A percentile compares a stretch with the other conserved stretches of the same genome.
Conservation (phyloP, 2,888 invertebrate genomes). For the Acanthacorydalis orientalis region DNA sequence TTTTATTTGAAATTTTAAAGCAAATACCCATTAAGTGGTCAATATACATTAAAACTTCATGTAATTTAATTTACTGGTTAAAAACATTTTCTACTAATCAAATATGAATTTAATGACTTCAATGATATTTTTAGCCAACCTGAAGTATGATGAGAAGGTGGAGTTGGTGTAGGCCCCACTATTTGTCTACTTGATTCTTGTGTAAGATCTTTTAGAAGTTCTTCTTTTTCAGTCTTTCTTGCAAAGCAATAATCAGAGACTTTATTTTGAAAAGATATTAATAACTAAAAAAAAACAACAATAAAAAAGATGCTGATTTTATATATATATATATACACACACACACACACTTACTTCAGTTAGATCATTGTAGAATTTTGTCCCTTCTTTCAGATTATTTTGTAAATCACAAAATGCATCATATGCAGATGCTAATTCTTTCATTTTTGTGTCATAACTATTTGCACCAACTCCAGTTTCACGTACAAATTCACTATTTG, state of each 20-base stretch:
- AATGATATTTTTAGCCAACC: neutral
- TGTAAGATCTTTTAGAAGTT: constrained; percentile 85
- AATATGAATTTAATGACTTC: too few relatives aligned
- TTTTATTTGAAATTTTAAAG: too few relatives aligned
- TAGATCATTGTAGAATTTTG: constrained; percentile 87
- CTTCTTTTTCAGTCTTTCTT: constrained; percentile 97
- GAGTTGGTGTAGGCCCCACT: constrained; percentile 32
- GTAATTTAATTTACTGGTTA: too few relatives aligned
- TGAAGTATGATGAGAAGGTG: constrained; percentile 37
- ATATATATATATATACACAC: too few relatives aligned
- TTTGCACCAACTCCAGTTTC: constrained; percentile 47
- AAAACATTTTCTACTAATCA: neutral
- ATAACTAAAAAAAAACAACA: constrained; percentile 37
- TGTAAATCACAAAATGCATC: constrained; percentile 86
- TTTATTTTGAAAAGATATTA: constrained; percentile 93
- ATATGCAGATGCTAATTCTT: constrained; percentile 74
- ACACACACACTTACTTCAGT: constrained; percentile 41
- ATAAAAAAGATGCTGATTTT: too few relatives aligned
- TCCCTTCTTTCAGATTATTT: constrained; percentile 85
- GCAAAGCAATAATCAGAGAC: constrained; percentile 97
- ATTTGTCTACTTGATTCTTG: constrained; percentile 54
- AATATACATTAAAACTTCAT: too few relatives aligned
- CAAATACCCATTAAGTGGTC: too few relatives aligned
- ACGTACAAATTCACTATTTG: constrained; percentile 8
- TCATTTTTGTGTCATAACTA: constrained; percentile 60